Evolutionary conservation across 2,888 invertebrate species (phyloP), one percentile per base, ranked within the genome.

Genomic region (Leptopilina myrica): DNA sequence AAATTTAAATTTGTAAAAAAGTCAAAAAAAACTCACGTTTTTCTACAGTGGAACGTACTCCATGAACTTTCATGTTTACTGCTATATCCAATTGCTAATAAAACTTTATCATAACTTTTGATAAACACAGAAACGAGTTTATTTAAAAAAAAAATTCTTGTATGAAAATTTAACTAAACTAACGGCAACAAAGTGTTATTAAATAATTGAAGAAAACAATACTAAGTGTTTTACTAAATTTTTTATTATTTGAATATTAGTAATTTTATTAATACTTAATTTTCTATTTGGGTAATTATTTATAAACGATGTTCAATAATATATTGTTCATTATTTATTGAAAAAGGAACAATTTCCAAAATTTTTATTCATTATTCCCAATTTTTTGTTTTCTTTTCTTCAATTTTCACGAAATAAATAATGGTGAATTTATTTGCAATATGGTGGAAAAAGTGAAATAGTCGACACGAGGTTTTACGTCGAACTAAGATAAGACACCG

Each of bases 61-160:
- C 86, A 84, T 86, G 82, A 81, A 89, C 86, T 86, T 87, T 88
- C 87, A 89, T 87, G 84, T 76, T 87, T 85, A 78, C 81, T 64
- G 77, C 77, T 73, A 67, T 56, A 59, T 82, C 76, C 79, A 77
- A 75, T 20, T 26, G 7, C 15, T 56, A 73, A 7, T 73, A n/a
- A 33, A 59, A 40, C n/a, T 12, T 67, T 14, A 49, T 20, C 73
- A 77, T 66, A 67, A 67, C 26, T 65, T 62, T 43, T 67, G 3
- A 56, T 33, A 59, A 33, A 8, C 14, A 73, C n/a, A 26, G 1
- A n/a, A 1, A 73, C 20, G 7, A 20, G 49, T 49, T 49, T 67
- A 15, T 15, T 49, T 20, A 12, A 49, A 43, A 43, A 8, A 43
- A 43, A 5, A 43, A 43, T 43, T 43, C 43, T 33, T 33, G 33